Conservation (phyloP, 2,797 vertebrate genomes). For the Erithacus rubecula region DNA sequence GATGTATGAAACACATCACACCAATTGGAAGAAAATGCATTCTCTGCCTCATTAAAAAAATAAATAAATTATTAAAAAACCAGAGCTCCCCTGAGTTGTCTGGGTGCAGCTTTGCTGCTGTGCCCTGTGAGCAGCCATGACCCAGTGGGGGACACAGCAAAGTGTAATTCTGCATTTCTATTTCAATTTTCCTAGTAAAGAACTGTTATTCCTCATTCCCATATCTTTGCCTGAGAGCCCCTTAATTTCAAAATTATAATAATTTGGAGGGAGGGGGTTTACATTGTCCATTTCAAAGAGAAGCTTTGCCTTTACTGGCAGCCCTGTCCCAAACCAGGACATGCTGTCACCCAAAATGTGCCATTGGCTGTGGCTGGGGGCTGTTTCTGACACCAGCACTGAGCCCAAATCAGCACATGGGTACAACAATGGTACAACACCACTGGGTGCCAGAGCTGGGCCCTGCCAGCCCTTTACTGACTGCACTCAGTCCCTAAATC, state of each 20-base stretch:
- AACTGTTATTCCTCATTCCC: too few species aligned
- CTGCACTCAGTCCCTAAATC: background rate
- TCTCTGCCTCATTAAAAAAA: background rate
- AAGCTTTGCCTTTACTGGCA: too few species aligned
- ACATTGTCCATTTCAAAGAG: too few species aligned
- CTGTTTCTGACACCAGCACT: background rate
- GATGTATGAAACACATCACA: background rate
- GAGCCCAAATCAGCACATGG: background rate
- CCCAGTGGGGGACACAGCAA: background rate
- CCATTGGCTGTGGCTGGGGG: background rate
- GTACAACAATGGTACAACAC: too few species aligned
- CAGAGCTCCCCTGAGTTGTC: accelerated
- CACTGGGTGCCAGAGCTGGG: background rate
- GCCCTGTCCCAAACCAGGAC: too few species aligned
- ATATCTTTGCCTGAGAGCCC: too few species aligned
- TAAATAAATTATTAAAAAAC: background rate
- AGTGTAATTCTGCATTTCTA: too few species aligned
- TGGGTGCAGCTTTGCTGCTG: background rate
- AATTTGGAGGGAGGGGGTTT: too few species aligned
- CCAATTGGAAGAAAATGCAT: background rate
- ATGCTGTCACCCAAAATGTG: background rate
- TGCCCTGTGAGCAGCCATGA: accelerated
- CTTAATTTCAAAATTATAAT: too few species aligned
- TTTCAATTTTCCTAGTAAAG: too few species aligned
- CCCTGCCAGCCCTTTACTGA: background rate